A percentile compares a stretch with the other conserved stretches of the same genome.
Conservation (phyloP, 2,888 invertebrate genomes). For the Furcula furcula region DNA sequence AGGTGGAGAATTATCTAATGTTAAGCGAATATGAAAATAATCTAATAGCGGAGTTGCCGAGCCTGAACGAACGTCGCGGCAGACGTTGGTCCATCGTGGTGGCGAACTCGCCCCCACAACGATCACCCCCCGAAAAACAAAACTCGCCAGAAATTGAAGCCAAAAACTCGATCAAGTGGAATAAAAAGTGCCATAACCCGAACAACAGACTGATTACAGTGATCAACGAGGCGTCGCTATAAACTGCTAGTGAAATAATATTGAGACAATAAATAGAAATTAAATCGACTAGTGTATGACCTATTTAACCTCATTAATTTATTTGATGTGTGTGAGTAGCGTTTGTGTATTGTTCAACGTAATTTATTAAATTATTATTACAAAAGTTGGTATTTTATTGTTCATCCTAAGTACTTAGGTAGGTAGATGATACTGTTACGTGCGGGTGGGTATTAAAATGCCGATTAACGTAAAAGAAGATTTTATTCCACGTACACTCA, state of each 20-base stretch:
- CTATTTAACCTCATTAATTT: slow-evolving; percentile 81
- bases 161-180: slow-evolving; percentile 66
- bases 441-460: too few relatives aligned
- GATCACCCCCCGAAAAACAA: slow-evolving; percentile 51
- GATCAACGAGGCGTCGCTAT: slow-evolving; percentile 88
- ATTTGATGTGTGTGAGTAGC: slow-evolving; percentile 77
- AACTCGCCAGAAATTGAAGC: slow-evolving; percentile 60
- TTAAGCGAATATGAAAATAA: slow-evolving; percentile 93
- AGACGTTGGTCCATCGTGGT: slow-evolving; percentile 87
- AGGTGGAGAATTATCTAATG: slow-evolving; percentile 92
- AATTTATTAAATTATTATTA: slow-evolving; percentile 77
- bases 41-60: slow-evolving; percentile 89
- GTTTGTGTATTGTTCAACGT: slow-evolving; percentile 73
- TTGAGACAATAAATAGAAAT: slow-evolving; percentile 69
- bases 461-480: too few relatives aligned
- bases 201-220: slow-evolving; percentile 88
- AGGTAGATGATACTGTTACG: too few relatives aligned
- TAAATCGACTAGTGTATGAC: slow-evolving; percentile 60
- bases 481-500: too few relatives aligned
- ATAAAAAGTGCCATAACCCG: slow-evolving; percentile 77
- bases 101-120: slow-evolving; percentile 54
- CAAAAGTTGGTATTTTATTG: slow-evolving; percentile 18
- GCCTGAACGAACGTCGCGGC: slow-evolving; percentile 86
- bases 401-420: too few relatives aligned
- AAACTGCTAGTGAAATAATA: slow-evolving; percentile 57